Evolutionary conservation across 2,888 invertebrate genomes (phyloP).

Genomic region (Ophion slaviceki): DNA sequence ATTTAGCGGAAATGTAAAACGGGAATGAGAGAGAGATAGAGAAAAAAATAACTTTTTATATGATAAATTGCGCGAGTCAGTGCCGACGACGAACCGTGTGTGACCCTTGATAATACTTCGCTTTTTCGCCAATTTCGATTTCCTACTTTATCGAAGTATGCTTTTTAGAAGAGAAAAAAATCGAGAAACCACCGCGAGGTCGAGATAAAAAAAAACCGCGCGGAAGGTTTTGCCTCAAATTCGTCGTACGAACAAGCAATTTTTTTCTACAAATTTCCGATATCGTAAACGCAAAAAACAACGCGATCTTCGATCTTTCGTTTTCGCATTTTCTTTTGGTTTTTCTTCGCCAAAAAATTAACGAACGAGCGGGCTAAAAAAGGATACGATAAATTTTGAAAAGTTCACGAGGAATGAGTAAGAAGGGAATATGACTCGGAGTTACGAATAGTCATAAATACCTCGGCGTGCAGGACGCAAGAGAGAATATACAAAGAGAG

Average conservation of each 20-base stretch:
- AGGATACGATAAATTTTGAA: slow-evolving; percentile 17
- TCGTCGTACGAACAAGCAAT: not conserved
- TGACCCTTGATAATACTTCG: slow-evolving; percentile 55
- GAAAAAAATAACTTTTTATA: slow-evolving; percentile 66
- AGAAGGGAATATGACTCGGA: slow-evolving; percentile 41
- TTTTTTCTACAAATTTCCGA: not conserved
- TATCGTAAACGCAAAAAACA: not conserved
- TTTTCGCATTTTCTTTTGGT: not conserved
- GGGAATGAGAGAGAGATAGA: slow-evolving; percentile 60
- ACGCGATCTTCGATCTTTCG: not conserved
- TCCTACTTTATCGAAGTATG: not conserved
- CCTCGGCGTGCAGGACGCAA: slow-evolving; percentile 54
- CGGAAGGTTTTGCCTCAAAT: not conserved
- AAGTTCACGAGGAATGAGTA: slow-evolving; percentile 17
- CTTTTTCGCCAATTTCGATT: slow-evolving; percentile 49
- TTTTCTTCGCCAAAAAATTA: slow-evolving; percentile 29
- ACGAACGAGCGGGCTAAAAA: slow-evolving; percentile 49
- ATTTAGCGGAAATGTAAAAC: slow-evolving; percentile 62
- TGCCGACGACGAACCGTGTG: slow-evolving; percentile 63
- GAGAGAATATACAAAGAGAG: slow-evolving; percentile 29
- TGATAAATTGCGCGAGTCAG: slow-evolving; percentile 65
- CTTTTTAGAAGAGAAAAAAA: not conserved
- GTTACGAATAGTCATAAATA: slow-evolving; percentile 47
- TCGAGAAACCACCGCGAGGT: not conserved
- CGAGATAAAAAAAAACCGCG: slow-evolving; percentile 1